Evolutionary conservation across 2,797 vertebrate genomes (phyloP).

Genomic region (Xenops minutus): DNA sequence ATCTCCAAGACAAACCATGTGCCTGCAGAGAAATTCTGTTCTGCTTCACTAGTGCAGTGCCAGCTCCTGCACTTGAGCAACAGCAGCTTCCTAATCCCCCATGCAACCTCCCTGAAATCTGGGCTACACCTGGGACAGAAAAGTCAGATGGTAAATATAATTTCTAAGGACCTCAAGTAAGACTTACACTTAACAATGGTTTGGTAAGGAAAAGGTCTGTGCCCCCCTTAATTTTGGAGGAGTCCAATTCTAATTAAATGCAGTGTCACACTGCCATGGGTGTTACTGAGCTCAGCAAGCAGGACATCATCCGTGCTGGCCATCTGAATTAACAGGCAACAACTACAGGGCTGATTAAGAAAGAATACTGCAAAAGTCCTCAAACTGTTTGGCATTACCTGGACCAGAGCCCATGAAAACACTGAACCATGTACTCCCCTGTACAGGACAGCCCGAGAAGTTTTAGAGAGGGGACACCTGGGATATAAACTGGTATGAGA

Average conservation of each 20-base stretch:
- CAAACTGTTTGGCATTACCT: background rate
- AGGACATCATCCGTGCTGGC: background rate
- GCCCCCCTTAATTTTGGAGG: background rate
- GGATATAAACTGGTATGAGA: background rate
- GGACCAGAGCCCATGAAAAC: background rate
- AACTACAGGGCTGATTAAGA: background rate
- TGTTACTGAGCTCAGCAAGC: background rate
- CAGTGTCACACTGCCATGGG: accelerated
- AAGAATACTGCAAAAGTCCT: background rate
- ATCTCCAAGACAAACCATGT: background rate
- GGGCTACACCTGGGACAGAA: background rate
- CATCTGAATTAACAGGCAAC: background rate
- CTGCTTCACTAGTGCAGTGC: background rate
- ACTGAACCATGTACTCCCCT: background rate
- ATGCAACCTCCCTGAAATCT: background rate
- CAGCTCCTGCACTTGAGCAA: background rate
- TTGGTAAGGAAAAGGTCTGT: background rate
- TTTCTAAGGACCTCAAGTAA: background rate
- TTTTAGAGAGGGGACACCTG: background rate
- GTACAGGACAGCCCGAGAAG: background rate
- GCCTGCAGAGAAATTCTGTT: background rate
- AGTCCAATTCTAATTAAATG: background rate
- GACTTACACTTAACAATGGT: background rate
- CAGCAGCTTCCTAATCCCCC: background rate
- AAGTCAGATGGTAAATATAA: background rate